phyloP scores from a whole-genome alignment of 2,797 vertebrate species.

The Xiphorhynchus erythropygius region DNA sequence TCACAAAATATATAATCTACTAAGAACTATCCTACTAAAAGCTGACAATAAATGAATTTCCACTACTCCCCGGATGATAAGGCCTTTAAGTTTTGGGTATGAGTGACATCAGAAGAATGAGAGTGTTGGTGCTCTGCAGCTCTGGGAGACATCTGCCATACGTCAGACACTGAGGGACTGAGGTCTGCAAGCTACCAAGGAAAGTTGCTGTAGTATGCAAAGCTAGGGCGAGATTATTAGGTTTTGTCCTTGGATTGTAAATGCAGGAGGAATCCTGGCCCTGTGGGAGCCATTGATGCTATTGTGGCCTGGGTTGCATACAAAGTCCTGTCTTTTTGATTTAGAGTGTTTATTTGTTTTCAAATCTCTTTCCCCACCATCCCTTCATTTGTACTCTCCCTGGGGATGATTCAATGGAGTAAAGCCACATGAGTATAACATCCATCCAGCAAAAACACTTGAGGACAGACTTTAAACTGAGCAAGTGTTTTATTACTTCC shows the following conservation, averaged over 20 bases:
- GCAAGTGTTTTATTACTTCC: constrained; percentile 4
- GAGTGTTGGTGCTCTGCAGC: neutral
- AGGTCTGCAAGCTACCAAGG: neutral
- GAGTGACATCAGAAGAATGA: neutral
- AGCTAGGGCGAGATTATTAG: neutral
- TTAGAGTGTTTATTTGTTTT: constrained; percentile 28
- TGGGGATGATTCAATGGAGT: neutral
- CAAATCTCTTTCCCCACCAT: neutral
- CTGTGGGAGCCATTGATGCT: neutral
- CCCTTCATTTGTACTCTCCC: neutral
- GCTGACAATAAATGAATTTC: neutral
- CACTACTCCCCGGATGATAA: neutral
- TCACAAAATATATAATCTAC: neutral
- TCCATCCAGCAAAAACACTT: constrained; percentile 21
- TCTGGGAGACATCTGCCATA: neutral
- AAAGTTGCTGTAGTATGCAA: neutral
- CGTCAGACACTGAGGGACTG: neutral
- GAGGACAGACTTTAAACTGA: constrained; percentile 9
- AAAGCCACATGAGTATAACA: neutral
- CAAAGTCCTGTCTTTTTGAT: constrained; percentile 10
- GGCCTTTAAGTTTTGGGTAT: neutral
- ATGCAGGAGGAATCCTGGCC: neutral
- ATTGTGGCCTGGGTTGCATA: neutral
- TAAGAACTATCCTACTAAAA: neutral
- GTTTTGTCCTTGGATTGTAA: neutral